These are phyloP conservation scores for Papilio gigon DNA, from an alignment of 2,888 invertebrate genomes.

Conservation along the genomic window DNA sequence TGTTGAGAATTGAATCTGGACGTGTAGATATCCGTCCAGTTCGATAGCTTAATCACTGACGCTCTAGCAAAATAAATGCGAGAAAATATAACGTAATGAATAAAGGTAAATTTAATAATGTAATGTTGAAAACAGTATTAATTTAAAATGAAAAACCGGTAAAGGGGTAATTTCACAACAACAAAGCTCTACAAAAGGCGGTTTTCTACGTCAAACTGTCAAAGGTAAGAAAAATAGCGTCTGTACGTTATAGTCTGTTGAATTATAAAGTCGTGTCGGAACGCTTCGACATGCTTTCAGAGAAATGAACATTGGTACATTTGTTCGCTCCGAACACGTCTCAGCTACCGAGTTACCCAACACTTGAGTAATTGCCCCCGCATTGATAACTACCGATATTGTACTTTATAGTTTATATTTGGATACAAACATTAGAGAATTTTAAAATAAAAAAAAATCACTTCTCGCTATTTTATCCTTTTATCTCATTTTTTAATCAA, in stretches of 20 bases:
- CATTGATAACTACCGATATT: conserved; percentile 48
- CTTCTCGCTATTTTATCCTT: too few species aligned
- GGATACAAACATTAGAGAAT: neutral
- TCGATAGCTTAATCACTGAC: too few species aligned
- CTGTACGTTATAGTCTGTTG: conserved; percentile 50
- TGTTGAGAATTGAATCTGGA: too few species aligned
- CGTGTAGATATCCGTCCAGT: too few species aligned
- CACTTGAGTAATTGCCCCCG: conserved; percentile 68
- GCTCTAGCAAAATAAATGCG: too few species aligned
- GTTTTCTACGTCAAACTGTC: conserved; percentile 50
- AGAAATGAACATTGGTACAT: conserved; percentile 65
- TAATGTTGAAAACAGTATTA: neutral
- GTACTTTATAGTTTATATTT: conserved; percentile 32
- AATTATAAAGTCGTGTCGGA: conserved; percentile 61
- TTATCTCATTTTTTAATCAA: too few species aligned
- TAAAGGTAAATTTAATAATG: too few species aligned
- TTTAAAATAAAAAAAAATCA: too few species aligned
- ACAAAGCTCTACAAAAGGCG: conserved; percentile 38
- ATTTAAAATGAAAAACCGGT: neutral
- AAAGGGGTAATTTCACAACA: conserved; percentile 7
- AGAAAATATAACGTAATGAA: too few species aligned
- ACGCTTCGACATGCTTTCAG: conserved; percentile 66
- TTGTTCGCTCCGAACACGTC: conserved; percentile 55
- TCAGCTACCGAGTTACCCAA: conserved; percentile 47
- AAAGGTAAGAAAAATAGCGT: conserved; percentile 59